Evolutionary conservation across 2,113 vertebrate genomes (phyloP).

Genomic region (Syngnathus floridae): DNA sequence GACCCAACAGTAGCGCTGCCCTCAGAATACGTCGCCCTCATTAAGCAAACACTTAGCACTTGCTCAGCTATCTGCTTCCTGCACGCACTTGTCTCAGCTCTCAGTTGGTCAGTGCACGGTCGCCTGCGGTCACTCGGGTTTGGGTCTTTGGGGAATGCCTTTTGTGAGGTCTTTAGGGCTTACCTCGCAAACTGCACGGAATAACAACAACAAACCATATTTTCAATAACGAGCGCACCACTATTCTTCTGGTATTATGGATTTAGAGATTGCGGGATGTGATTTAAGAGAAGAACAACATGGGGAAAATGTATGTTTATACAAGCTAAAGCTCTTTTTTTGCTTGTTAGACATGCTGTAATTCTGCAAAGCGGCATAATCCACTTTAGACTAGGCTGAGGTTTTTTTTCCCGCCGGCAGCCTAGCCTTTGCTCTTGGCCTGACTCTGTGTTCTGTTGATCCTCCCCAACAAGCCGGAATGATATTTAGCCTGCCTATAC

Average conservation of each 20-base stretch:
- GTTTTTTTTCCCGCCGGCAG: conserved; percentile 51
- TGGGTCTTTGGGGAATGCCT: conserved; percentile 23
- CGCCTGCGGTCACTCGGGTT: conserved; percentile 7
- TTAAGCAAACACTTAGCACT: conserved; percentile 77
- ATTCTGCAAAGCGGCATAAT: conserved; percentile 73
- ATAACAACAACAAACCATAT: conserved; percentile 41
- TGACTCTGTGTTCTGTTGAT: conserved; percentile 57
- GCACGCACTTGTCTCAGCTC: not conserved
- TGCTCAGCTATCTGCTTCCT: conserved; percentile 34
- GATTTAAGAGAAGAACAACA: conserved; percentile 63
- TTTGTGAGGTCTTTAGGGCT: conserved; percentile 36
- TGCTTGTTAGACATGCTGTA: conserved; percentile 72
- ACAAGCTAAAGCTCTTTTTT: conserved; percentile 63
- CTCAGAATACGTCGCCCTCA: conserved; percentile 95
- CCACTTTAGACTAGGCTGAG: conserved; percentile 73
- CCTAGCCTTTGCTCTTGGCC: conserved; percentile 69
- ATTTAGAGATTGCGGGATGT: conserved; percentile 51
- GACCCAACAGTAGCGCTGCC: conserved; percentile 91
- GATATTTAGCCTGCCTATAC: conserved; percentile 72
- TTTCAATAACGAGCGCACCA: conserved; percentile 46
- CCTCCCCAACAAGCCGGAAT: conserved; percentile 70
- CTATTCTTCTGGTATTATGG: conserved; percentile 37
- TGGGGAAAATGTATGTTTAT: conserved; percentile 56
- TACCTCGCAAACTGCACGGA: conserved; percentile 19
- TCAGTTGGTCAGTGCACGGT: conserved; percentile 1